Base-by-base conservation (phyloP, 2,797 vertebrate genomes). In the Coregonus suidteri region DNA sequence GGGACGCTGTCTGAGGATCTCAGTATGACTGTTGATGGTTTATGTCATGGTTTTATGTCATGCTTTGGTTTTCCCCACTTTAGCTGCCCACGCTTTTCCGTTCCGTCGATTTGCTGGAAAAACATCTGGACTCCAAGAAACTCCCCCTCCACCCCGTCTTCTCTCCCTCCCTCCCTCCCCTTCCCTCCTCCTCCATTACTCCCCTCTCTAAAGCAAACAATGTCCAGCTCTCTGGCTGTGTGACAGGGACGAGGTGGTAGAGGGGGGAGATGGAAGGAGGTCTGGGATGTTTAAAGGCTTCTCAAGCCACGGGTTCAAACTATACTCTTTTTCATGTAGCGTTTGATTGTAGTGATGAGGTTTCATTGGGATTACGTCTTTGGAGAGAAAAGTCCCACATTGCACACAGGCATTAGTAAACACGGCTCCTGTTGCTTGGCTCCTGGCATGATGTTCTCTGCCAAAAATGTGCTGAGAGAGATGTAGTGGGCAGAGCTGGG, bases 381-480 rank as follows among this genome's bases (percentile, higher is more conserved):
- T 54, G 14, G 72, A 30, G 68, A 76, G 15, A 82, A 71, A 15
- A 66, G 54, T 76, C 35, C 31, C 30, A 53, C 66, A 82, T 81
- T 73, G 79, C 30, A 69, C 76, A 74, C 76, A 74, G 16, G 71
- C 75, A 73, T 47, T 64, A 20, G 64, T 31, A 67, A 14, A 30
- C 64, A 66, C 64, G 9, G 18, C 62, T 6, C 78, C 70, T 1
- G 1, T 65, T 68, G 59, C 81, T 85, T 81, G 71, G 81, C 67
- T 66, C 20, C 65, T 66, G 83, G 77, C 76, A 1, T 69, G 75
- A 83, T 76, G 67, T 53, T 20, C 78, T 79, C 75, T 86, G 86
- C 84, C 85, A 88, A 87, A 90, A 89, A 90, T 89, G 84, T 90
- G 88, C 88, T 88, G 86, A 91, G 84, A 83, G 78, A 86, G 83